Evolutionary conservation across 2,888 invertebrate species (phyloP), one percentile per base, ranked within the genome.

Genomic region (Drosophila bunnanda): DNA sequence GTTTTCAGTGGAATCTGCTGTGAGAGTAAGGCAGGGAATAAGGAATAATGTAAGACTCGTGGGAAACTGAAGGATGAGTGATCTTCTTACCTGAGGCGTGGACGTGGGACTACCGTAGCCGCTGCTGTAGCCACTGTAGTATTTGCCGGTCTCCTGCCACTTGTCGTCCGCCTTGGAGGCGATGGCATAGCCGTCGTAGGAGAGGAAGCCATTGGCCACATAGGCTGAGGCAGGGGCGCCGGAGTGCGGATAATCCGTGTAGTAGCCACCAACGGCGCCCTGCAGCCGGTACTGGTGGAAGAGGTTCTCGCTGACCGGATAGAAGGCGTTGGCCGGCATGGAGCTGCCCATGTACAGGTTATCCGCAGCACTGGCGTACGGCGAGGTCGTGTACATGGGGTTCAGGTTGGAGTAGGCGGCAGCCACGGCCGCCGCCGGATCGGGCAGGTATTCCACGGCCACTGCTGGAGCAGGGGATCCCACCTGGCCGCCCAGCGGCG

Each of bases 231-330:
- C 93, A 1, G 91, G 89, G 1, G 90, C 86, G 4, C 95, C 94
- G 9, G 96, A 94, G 46, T 96, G 94, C 80, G 96, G 96, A 82
- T 95, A 95, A 84, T 96, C 96, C 52, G 96, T 96, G 0, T 96
- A 95, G 89, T 96, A 96, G 91, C 97, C 97, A n/a, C 92, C 91
- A 43, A 92, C 90, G 6, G 95, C 94, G 41, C 97, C 96, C 54
- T 98, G 92, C n/a, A 97, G 96, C 76, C 97, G 95, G 92, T 98
- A 98, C 92, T 97, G 97, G 90, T 96, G 96, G 93, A 97, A 97
- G 86, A 98, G 94, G 90, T 97, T 97, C 89, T 97, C 97, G 12
- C 97, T 95, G 41, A 96, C 95, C 94, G 80, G 96, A 94, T 80
- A 97, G 93, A 93, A 97, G 62, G 85, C 85, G 95, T 93, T 96